Base-by-base conservation (phyloP, 2,113 vertebrate genomes). In the Vireo altiloquus region DNA sequence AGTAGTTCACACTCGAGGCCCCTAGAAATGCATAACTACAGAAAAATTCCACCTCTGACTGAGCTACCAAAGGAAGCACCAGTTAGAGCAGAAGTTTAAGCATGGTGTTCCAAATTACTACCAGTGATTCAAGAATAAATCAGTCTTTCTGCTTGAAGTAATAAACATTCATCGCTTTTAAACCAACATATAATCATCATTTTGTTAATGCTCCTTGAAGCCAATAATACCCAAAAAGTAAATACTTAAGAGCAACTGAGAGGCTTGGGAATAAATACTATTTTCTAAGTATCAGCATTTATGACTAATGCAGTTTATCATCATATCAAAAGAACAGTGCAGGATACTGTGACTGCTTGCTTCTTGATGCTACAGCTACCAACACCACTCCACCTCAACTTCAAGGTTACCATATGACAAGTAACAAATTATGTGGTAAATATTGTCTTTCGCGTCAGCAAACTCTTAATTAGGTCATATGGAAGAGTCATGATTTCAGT, bases 161-260 rank as follows among this genome's bases (percentile, higher is more conserved):
- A 42, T 87, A 85, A 94, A 85, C 82, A 83, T 88, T 90, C 68
- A 77, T 35, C 80, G 92, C 39, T 76, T 86, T 80, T 90, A 90
- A 94, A 66, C 42, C 33, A 82, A 88, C 35, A 80, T 42, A 94
- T 74, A 92, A 83, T 83, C 61, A 90, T 60, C 1, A 35, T 90
- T 90, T 79, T 40, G 19, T 69, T 84, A 94, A 90, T 80, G 63
- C n/a, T 88, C 37, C 75, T 77, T 82, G 82, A 94, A 87, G 49
- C 59, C n/a, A 94, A 52, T 76, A 94, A 90, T 70, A 86, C 68
- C 49, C 57, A 21, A 69, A 86, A 90, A 87, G 69, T 42, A 95
- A 92, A 94, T 80, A 88, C 50, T 86, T 86, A 46, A 77, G 47
- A 89, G 54, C n/a, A 92, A 89, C 50, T n/a, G 47, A 93, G 68